Evolutionary conservation across 2,888 invertebrate genomes (phyloP), one percentile per base, ranked within the genome.

Genomic region (Tridacna gigas): DNA sequence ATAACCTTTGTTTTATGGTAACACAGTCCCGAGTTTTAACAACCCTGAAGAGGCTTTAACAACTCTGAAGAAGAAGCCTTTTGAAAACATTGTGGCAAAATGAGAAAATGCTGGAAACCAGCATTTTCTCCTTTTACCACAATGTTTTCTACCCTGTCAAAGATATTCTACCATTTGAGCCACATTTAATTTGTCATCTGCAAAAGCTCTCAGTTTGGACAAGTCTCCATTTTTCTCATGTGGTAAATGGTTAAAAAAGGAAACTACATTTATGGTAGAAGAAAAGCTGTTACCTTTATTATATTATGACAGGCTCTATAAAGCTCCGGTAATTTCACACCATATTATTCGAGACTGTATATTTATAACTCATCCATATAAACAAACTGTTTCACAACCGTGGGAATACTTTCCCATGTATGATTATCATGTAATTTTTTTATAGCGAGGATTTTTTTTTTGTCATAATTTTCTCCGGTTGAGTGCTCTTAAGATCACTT

Each of bases 351-450:
- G 22, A 71, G 22, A 71, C 51, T 47, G 51, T 71, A 51, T 71
- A 71, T 71, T 51, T 51, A 71, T 71, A 51, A 71, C 71, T 20
- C 37, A 69, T 47, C 71, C 71, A 71, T 71, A 71, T 71, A 71
- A 71, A 71, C 71, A 71, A 71, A 51, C 71, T 51, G 7, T 69
- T 28, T 71, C 47, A 71, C 26, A 47, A 71, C 71, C 71, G 71
- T 71, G 71, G 71, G 71, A 71, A 71, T 71, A 51, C 48, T 71
- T 71, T 71, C 71, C 71, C 71, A 71, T 51, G 71, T 25, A 51
- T 26, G 71, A 71, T 71, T 51, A 48, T 71, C 71, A 18, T 25
- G 20, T 71, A 51, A 51, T 71, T 71, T 71, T 37, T 37, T 71
- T 71, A 71, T 71, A 48, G 51, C 51, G 45, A 71, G 22, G 45